Evolutionary conservation across 2,888 invertebrate genomes (phyloP).

Genomic region (Tiphia femorata): DNA sequence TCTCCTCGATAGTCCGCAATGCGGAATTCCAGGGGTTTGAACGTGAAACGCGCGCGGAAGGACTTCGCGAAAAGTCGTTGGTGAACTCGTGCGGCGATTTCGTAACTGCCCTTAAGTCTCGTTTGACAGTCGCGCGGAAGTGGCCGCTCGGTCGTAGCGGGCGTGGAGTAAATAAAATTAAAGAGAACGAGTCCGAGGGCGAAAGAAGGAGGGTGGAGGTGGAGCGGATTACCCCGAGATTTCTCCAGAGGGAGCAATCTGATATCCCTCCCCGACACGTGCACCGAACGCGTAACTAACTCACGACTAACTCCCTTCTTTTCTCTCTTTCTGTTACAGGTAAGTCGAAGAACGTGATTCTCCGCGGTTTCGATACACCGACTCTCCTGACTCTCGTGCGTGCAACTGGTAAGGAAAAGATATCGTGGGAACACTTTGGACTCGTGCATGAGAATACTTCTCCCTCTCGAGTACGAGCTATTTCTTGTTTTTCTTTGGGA

Average conservation of each 20-base stretch:
- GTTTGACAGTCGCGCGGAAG: slow-evolving; percentile 1
- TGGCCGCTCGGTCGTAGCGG: slow-evolving; percentile 5
- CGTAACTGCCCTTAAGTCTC: slow-evolving; percentile 21
- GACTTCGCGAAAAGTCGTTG: slow-evolving; percentile 30
- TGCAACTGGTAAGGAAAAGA: no score
- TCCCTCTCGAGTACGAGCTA: no score
- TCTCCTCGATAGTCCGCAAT: slow-evolving; percentile 58
- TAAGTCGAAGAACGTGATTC: slow-evolving; percentile 24
- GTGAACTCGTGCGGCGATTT: slow-evolving; percentile 39
- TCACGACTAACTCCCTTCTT: slow-evolving; percentile 2
- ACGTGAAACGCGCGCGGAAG: slow-evolving; percentile 48
- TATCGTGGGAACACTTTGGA: no score
- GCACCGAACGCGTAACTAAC: neutral
- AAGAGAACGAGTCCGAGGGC: no score
- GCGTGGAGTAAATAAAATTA: slow-evolving; percentile 16
- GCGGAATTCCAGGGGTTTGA: slow-evolving; percentile 59
- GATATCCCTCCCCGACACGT: neutral
- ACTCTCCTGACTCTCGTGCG: no score
- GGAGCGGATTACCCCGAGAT: no score
- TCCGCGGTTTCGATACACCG: neutral
- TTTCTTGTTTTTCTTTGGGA: no score
- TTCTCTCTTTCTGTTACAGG: slow-evolving; percentile 33
- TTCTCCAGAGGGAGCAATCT: neutral
- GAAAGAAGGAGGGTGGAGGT: no score
- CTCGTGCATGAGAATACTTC: no score